Evolutionary conservation across 2,888 invertebrate species (phyloP).

Genomic region (Plebejus argus): DNA sequence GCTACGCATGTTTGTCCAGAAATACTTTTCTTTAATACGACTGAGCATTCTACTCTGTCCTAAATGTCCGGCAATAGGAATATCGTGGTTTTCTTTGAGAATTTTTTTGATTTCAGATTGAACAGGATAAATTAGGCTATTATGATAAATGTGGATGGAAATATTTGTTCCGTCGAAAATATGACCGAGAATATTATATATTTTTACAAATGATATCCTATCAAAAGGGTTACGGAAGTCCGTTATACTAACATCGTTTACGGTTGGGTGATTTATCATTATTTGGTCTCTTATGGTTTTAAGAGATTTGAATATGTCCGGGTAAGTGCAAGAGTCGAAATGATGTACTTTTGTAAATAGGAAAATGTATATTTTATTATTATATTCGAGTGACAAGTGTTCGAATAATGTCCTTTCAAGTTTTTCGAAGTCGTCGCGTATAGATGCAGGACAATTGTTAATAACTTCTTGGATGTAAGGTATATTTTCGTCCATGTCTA

Average conservation of each 20-base stretch:
- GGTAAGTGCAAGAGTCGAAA: neutral
- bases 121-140: neutral
- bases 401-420: neutral
- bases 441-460: neutral
- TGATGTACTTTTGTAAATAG: constrained; percentile 3
- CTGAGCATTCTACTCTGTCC: neutral
- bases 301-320: neutral
- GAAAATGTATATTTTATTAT: neutral
- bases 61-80: constrained; percentile 6
- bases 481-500: constrained; percentile 5
- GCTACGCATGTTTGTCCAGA: neutral
- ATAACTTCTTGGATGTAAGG: constrained; percentile 8
- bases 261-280: neutral
- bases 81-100: constrained; percentile 19
- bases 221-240: too few species aligned
- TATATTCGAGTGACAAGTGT: neutral
- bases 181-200: neutral
- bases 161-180: constrained; percentile 44
- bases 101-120: constrained; percentile 13
- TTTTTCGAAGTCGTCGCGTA: neutral
- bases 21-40: neutral
- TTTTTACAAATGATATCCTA: too few species aligned
- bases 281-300: neutral
- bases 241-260: constrained; percentile 30
- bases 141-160: constrained; percentile 41